Base-by-base conservation (phyloP, 2,888 invertebrate species). In the Saturnia pavonia region DNA sequence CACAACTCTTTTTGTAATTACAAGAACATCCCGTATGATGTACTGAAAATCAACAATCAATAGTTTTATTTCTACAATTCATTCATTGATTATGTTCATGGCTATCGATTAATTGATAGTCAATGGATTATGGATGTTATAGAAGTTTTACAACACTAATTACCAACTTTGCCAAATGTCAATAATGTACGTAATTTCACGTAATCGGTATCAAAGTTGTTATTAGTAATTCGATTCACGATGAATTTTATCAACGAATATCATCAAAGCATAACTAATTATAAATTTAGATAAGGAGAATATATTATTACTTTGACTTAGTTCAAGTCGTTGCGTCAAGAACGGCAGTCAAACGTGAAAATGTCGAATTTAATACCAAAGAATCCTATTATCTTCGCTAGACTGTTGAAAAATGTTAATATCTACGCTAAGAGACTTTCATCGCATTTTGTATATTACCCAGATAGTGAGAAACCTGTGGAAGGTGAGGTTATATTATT, bases 361-460 rank as follows among this genome's bases (percentile, higher is more conserved):
- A 92, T 92, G 91, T 77, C 90, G 72, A 85, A 75, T 82, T 83
- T 88, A 76, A 74, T 87, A 34, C 79, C 80, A 45, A 88, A 87
- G 82, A 89, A 85, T 40, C 72, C 81, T 74, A 72, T 80, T 74
- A 76, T 87, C 63, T 74, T 91, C 25, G 73, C 79, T 72, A 88
- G 84, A 78, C 73, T 92, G 68, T 54, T 88, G 69, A 87, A 89
- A 88, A 84, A 88, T 88, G 86, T 88, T 34, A 86, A 83, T 76
- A 85, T 85, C 74, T 79, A 74, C 73, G 74, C 85, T 25, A 91
- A 89, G 79, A 88, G 92, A 73, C 75, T 91, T 51, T 89, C 91
- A 48, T 94, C 95, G 16, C 96, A 96, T 86, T 96, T 96, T 83
- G 95, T 91, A 71, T 96, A 95, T 81, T 91, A 91, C 73, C 95